Evolutionary conservation across 64 coral and sea anemone genomes (phyloP), one percentile per base, ranked within the genome.

Genomic region (Stylophora pistillata): DNA sequence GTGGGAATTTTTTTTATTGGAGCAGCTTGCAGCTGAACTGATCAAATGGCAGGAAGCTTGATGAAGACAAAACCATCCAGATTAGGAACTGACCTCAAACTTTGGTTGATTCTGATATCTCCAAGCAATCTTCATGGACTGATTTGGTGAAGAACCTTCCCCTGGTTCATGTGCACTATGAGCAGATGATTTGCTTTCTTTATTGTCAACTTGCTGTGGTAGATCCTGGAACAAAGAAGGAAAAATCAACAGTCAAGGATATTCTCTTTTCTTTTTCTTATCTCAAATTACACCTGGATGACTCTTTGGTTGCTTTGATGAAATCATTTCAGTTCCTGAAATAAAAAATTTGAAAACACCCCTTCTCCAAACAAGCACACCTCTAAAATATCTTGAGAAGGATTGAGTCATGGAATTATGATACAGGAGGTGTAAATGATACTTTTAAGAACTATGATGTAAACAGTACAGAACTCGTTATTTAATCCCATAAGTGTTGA

Each of bases 101-200:
- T 98, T 98, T 6, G 89, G 89, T 72, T 91, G 71, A 56, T 90
- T 91, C 74, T 98, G 93, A 60, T 98, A 98, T 82, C 96, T 95
- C 96, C 96, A 98, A 23, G 96, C 96, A 82, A 98, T 98, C 71
- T 89, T 98, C 96, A 98, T 95, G 13, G 86, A 31, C 10, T 89
- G 63, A 56, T 77, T 77, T 57, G 79, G 37, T 23, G 53, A 79
- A 34, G 47, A 0, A 63, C 34, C 56, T 28, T 62, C 6, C 83
- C 60, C 79, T 17, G 78, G 69, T 64, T 34, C 69, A 15, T 94
- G 61, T 23, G 4, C 30, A 55, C 53, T 33, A 30, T 31, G 27
- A 11, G 34, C 21, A 25, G 78, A 29, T 79, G 63, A 34, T 56
- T 86, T 58, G 15, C 1, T 73, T 16, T 74, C 82, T 10, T 10